Base-by-base conservation (phyloP, 2,113 vertebrate species). In the Apaloderma vittatum region DNA sequence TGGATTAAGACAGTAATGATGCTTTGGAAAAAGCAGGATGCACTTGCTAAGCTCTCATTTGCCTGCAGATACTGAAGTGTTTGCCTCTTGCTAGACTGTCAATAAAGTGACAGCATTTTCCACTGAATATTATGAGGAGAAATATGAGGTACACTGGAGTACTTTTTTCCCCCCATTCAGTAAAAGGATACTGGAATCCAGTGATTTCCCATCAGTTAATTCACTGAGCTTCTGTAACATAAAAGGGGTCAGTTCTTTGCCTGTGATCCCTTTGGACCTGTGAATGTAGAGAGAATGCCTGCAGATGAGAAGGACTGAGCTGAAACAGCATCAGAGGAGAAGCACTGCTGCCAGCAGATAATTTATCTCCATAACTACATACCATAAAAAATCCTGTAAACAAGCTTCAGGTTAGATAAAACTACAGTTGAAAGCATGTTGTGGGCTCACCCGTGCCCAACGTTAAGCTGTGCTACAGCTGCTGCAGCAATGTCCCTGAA, bases 181-280 rank as follows among this genome's bases (percentile, higher is more conserved):
- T 59, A n/a, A 93, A 98, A 98, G 98, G 99, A 99, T 99, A 99
- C 99, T 99, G 86, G 99, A 98, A 81, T 98, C 97, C 76, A 99
- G 81, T 2, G 99, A 99, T 95, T 98, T 98, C 85, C 99, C 99
- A 45, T 90, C 48, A 8, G 99, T 99, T 78, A 99, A 89, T 49
- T 98, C 97, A 89, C 86, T 98, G 90, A 99, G 97, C 91, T 97
- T 98, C 84, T 98, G 97, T 86, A 99, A 97, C 95, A 99, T 96
- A 80, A 99, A 99, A 6, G 99, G 99, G 1, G 99, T 99, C 85
- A 99, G 96, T 66, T 99, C 98, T 98, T 97, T 99, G 93, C 99
- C 99, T 79, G 59, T 98, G 90, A 99, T 97, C 49, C 97, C 96
- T 95, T 97, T 94, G 62, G 73, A 89, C 74, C 99, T 99, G 95